Conservation (phyloP, 1,140 invertebrate species). For the Rhopalosiphum maidis region DNA sequence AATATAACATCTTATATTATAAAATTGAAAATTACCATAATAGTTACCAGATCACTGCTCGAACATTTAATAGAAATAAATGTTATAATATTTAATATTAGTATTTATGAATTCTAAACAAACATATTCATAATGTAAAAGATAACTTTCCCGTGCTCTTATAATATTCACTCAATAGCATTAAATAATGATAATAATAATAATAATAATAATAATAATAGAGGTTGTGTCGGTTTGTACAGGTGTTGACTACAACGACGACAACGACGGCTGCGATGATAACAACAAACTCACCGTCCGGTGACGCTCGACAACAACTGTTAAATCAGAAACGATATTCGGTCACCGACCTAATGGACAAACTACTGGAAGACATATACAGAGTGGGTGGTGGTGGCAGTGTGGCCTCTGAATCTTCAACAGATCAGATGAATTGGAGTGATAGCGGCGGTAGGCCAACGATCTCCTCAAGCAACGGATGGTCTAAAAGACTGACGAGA, state of each 20-base stretch:
- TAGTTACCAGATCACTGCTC: no score
- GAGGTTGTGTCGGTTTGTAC: background rate
- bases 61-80: no score
- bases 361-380: constrained; percentile 42
- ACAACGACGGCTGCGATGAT: no score
- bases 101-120: background rate
- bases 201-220: background rate
- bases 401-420: constrained; percentile 22
- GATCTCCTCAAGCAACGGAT: background rate
- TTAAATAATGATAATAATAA: no score
- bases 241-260: background rate
- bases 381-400: background rate
- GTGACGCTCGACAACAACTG: background rate
- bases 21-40: no score
- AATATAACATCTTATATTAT: no score
- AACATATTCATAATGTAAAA: background rate
- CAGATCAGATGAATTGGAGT: constrained; percentile 23
- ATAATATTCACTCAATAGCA: background rate
- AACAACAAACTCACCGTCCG: background rate
- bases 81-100: background rate
- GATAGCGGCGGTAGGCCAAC: background rate
- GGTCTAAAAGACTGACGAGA: constrained; percentile 21
- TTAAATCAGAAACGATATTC: constrained; percentile 25
- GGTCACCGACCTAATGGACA: constrained; percentile 27
- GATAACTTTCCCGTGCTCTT: background rate